Conservation (phyloP, 2,888 invertebrate genomes). For the Desoria tigrina region DNA sequence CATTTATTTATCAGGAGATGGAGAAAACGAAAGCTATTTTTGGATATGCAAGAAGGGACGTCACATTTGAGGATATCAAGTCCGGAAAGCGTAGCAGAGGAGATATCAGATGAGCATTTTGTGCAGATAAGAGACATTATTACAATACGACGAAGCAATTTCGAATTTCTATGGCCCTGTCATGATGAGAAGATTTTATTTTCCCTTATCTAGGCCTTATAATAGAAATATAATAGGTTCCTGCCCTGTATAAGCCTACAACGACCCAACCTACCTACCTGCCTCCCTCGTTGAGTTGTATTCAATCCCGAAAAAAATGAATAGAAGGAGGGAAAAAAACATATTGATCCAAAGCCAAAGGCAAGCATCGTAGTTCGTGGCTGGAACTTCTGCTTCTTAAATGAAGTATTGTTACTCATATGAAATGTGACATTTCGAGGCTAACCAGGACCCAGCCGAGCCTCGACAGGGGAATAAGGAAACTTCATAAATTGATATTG, state of each 20-base stretch:
- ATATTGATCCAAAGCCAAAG: neutral
- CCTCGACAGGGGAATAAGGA: constrained; percentile 12
- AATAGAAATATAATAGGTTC: no score
- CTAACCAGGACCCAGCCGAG: constrained; percentile 11
- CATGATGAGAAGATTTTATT: constrained; percentile 19
- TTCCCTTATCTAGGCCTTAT: neutral
- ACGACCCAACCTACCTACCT: no score
- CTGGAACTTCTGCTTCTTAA: constrained; percentile 8
- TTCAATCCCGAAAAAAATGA: neutral
- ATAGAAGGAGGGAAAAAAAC: neutral
- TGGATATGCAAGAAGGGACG: no score
- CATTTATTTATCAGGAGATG: no score
- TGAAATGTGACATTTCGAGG: constrained; percentile 24
- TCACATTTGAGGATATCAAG: no score
- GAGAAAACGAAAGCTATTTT: no score
- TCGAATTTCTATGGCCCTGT: constrained; percentile 17
- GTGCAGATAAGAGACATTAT: constrained; percentile 22
- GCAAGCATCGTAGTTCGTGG: neutral
- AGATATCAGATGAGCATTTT: constrained; percentile 18
- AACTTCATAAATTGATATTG: constrained; percentile 24
- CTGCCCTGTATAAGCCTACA: no score
- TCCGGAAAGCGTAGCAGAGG: no score
- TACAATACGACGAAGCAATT: constrained; percentile 26
- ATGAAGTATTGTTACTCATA: constrained; percentile 25
- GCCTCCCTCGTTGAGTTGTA: no score